Conservation (phyloP, 2,888 invertebrate species). For the Parascotia fuliginaria region DNA sequence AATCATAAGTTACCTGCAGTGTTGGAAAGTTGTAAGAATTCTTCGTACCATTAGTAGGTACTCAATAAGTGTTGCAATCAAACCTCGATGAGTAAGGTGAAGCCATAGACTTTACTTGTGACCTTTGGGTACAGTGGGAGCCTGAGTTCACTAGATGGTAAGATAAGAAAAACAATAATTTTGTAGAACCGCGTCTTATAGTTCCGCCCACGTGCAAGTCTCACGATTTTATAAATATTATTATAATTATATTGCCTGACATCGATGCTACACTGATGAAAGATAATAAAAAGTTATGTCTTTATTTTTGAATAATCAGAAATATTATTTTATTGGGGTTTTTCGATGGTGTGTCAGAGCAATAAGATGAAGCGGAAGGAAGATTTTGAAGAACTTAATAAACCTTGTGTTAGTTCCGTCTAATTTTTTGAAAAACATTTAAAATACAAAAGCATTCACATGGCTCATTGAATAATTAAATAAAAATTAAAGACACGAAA, state of each 20-base stretch:
- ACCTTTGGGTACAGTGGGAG: constrained; percentile 21
- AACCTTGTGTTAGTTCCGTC: constrained; percentile 31
- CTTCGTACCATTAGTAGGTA: constrained; percentile 16
- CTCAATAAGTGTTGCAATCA: constrained; percentile 37
- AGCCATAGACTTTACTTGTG: constrained; percentile 6
- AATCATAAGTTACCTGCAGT: constrained; percentile 30
- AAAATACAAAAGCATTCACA: too few species aligned
- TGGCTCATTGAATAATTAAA: too few species aligned
- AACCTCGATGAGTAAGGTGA: constrained; percentile 1
- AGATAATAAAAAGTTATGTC: constrained; percentile 22
- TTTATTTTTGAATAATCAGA: constrained; percentile 6
- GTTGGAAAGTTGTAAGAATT: constrained; percentile 30
- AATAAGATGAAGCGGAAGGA: constrained; percentile 26
- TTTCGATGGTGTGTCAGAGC: constrained; percentile 14
- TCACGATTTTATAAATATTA: constrained; percentile 11
- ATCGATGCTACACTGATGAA: constrained; percentile 17
- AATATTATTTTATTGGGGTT: constrained; percentile 11
- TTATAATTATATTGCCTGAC: constrained; percentile 14
- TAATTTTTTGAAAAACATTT: neutral
- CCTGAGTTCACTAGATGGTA: constrained; percentile 13
- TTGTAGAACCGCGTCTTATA: constrained; percentile 12
- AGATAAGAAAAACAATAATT: constrained; percentile 23
- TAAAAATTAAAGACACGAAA: neutral
- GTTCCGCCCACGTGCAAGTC: constrained; percentile 34
- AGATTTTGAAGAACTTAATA: constrained; percentile 1